Evolutionary conservation across 2,888 invertebrate genomes (phyloP).

Genomic region (Sipha maydis): DNA sequence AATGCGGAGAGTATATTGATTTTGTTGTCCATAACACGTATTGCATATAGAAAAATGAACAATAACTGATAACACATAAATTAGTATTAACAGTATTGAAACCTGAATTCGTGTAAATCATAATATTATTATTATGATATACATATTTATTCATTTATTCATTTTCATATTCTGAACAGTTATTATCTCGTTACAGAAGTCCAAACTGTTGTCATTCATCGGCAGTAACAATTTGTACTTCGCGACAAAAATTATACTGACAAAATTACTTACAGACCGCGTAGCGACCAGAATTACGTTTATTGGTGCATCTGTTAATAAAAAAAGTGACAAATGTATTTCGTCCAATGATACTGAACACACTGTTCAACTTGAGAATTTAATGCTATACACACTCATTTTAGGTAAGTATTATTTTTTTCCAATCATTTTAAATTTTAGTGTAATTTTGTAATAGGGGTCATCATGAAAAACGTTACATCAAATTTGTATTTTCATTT

Average conservation of each 20-base stretch:
- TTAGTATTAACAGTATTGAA: no score
- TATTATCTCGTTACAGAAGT: neutral
- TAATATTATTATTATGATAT: no score
- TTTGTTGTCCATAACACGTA: no score
- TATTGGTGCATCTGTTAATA: neutral
- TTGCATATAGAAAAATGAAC: no score
- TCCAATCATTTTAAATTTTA: no score
- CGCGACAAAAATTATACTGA: neutral
- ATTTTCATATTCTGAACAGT: neutral
- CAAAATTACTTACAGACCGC: neutral
- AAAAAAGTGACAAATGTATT: neutral
- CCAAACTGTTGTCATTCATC: neutral
- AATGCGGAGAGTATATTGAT: no score
- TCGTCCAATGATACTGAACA: neutral
- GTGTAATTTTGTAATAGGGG: no score
- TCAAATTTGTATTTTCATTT: no score
- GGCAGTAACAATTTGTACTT: neutral
- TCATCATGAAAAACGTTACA: no score
- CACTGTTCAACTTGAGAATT: neutral
- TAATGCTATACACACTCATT: neutral
- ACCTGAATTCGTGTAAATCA: no score
- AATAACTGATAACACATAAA: no score
- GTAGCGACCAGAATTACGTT: neutral
- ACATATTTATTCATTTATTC: no score
- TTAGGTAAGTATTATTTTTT: neutral